These are phyloP conservation scores for Autographa pulchrina DNA, from an alignment of 2,888 invertebrate species.

Conservation along the genomic window DNA sequence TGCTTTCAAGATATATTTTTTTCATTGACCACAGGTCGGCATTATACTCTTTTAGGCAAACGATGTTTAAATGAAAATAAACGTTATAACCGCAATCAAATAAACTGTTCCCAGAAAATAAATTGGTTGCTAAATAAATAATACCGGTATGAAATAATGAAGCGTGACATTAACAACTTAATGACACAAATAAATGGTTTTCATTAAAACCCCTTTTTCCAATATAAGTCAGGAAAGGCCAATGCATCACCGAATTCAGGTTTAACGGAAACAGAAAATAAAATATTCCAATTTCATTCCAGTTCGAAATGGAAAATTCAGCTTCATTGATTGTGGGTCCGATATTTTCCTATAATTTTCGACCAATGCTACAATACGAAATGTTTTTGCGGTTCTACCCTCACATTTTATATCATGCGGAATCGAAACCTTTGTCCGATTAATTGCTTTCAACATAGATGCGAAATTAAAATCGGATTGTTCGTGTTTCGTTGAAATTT, in stretches of 20 bases:
- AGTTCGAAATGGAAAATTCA: constrained; percentile 47
- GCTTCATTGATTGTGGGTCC: constrained; percentile 39
- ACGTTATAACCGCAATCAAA: too few relatives aligned
- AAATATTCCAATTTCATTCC: constrained; percentile 53
- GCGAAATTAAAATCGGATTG: constrained; percentile 45
- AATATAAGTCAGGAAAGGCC: not conserved
- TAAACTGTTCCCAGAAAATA: not conserved
- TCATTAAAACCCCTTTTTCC: constrained; percentile 4
- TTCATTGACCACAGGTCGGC: too few relatives aligned
- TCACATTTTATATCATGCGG: constrained; percentile 36
- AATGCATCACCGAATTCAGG: constrained; percentile 5
- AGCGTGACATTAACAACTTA: not conserved
- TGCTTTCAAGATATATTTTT: too few relatives aligned
- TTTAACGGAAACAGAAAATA: constrained; percentile 20
- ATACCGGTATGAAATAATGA: not conserved
- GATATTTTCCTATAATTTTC: constrained; percentile 51
- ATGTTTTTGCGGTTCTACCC: constrained; percentile 54
- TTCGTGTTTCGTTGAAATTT: constrained; percentile 29
- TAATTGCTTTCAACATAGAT: constrained; percentile 48
- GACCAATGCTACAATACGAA: constrained; percentile 34
- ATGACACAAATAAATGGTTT: constrained; percentile 8
- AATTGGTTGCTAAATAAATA: not conserved
- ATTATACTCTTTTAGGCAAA: too few relatives aligned
- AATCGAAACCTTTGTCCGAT: constrained; percentile 54
- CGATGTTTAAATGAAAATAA: too few relatives aligned